phyloP scores from a whole-genome alignment of 92 coral and sea anemone genomes.

The Phenganax stokvisi region DNA sequence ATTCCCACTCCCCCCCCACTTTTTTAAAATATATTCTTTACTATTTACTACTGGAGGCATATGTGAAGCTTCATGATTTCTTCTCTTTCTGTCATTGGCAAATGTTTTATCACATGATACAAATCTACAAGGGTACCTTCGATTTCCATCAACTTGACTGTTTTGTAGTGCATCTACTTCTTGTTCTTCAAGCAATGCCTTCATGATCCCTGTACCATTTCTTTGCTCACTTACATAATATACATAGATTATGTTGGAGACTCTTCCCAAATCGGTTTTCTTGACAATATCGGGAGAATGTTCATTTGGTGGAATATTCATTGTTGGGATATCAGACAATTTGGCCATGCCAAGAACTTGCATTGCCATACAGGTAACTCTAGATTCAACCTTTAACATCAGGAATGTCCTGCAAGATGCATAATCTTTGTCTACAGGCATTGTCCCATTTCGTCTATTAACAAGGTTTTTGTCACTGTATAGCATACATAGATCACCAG shows the following conservation, averaged over 20 bases:
- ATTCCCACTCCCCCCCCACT: too few species aligned
- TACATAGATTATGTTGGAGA: conserved; percentile 44
- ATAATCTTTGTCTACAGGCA: conserved; percentile 51
- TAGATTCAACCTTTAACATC: conserved; percentile 50
- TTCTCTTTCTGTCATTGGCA: conserved; percentile 55
- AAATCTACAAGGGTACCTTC: conserved; percentile 58
- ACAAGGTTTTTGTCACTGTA: conserved; percentile 55
- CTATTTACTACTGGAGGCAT: background rate
- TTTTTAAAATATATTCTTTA: too few species aligned
- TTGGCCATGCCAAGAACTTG: conserved; percentile 42
- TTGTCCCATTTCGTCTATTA: conserved; percentile 49
- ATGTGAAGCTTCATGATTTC: conserved; percentile 54
- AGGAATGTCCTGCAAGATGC: conserved; percentile 49
- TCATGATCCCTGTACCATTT: conserved; percentile 33
- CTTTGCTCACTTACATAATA: conserved; percentile 43
- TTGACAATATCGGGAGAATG: conserved; percentile 44
- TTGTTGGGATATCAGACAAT: conserved; percentile 41
- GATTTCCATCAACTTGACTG: conserved; percentile 51
- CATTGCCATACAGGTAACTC: conserved; percentile 50
- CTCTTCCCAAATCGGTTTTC: conserved; percentile 38
- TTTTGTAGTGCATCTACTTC: conserved; percentile 45
- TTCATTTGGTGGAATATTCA: conserved; percentile 27
- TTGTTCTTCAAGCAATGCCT: conserved; percentile 38
- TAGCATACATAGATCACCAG: conserved; percentile 51
- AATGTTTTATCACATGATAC: conserved; percentile 56